Base-by-base conservation (phyloP, 1,140 invertebrate genomes). In the Bombus difficillimus region DNA sequence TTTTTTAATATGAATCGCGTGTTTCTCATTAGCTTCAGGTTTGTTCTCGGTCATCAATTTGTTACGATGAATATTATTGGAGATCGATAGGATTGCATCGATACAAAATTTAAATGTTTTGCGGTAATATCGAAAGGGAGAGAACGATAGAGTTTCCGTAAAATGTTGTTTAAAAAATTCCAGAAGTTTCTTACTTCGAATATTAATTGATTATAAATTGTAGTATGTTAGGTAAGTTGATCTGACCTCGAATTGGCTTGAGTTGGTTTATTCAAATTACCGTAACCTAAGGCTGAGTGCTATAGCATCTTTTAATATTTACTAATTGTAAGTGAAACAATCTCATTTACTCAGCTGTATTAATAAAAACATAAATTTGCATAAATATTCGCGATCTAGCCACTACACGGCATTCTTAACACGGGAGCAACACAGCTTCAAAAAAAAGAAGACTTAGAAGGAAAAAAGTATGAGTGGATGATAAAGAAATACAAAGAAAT, bases 31-130 rank as follows among this genome's bases (percentile, higher is more conserved):
- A 18, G 28, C 1, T 22, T 34, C 18, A 0, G 15, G 22, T 57
- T 76, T 22, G 32, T 81, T 85, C 62, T 74, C 47, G 43, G 59
- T 81, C 41, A 53, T 64, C 69, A 9, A 18, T 22, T 22, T 68
- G 9, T 34, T 22, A 64, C 28, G 2, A 32, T 18, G 13, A 32
- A 22, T 37, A 22, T 68, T 4, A 32, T 18, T 18, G 10, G 3
- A 62, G 59, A 53, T 53, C 47, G 47, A n/a, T n/a, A 62, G 4
- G 28, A 5, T 62, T n/a, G 59, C 28, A n/a, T 28, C 59, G 12
- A 13, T 28, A 62, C 6, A 8, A 53, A 22, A 53, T 22, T 53
- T 0, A 8, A 53, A 22, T 18, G 18, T 53, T 53, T 22, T 6
- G 1, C 18, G 47, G 6, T 22, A 53, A 53, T n/a, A 22, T 62